A percentile compares a stretch with the other conserved stretches of the same genome.
Conservation (phyloP, 2,888 invertebrate genomes). For the Aleiodes alternator region DNA sequence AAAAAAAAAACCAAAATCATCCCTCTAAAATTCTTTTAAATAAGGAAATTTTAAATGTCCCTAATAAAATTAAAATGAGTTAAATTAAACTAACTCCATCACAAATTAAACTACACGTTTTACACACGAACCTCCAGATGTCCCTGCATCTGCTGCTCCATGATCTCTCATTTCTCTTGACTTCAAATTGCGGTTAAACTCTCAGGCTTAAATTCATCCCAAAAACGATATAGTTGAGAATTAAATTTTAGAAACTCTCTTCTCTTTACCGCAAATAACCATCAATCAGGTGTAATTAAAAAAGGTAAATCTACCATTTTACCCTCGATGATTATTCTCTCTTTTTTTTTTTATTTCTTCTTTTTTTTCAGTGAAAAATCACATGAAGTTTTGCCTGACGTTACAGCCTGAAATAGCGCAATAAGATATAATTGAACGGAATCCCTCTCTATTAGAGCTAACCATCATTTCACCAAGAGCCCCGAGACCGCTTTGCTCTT, state of each 20-base stretch:
- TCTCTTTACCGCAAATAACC: background rate
- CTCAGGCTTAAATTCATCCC: background rate
- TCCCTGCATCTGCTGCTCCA: slow-evolving; percentile 60
- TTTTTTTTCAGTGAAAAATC: slow-evolving; percentile 18
- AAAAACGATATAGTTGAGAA: no score
- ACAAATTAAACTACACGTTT: slow-evolving; percentile 65
- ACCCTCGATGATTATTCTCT: background rate
- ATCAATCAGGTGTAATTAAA: slow-evolving; percentile 1
- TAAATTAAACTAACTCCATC: background rate
- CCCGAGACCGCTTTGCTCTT: slow-evolving; percentile 51
- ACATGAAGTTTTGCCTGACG: slow-evolving; percentile 47
- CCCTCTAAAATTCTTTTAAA: slow-evolving; percentile 1
- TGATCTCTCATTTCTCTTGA: slow-evolving; percentile 50
- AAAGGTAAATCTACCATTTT: background rate
- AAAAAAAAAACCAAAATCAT: slow-evolving; percentile 2
- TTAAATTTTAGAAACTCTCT: no score
- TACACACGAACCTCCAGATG: slow-evolving; percentile 57
- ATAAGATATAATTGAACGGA: slow-evolving; percentile 70
- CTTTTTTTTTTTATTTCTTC: background rate
- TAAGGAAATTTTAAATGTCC: background rate
- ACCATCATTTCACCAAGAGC: slow-evolving; percentile 63
- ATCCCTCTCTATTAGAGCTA: slow-evolving; percentile 67
- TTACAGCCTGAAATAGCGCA: slow-evolving; percentile 61
- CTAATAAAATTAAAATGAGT: slow-evolving; percentile 10
- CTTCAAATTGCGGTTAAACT: slow-evolving; percentile 23